Base-by-base conservation (phyloP, 2,888 invertebrate genomes). In the Melanostoma mellinum region DNA sequence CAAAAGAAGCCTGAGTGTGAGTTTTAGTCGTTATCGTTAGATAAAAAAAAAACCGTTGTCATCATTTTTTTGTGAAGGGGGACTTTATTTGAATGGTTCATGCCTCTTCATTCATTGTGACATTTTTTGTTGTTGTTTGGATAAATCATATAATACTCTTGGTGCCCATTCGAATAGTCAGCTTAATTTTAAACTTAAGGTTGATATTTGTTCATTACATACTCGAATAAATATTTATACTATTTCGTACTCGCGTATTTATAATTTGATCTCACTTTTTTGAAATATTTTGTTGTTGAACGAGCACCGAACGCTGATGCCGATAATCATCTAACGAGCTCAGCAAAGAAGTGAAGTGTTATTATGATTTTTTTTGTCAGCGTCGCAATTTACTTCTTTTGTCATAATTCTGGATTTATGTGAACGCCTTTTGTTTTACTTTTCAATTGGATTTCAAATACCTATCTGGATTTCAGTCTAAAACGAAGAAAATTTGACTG, bases 41-140 rank as follows among this genome's bases (percentile, higher is more conserved):
- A 73, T 77, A 63, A 68, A 82, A 20, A 20, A 20, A 20, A 69
- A 67, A 82, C 65, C 65, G 55, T 68, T 82, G 71, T 71, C 65
- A 44, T 63, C 72, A 55, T 55, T 56, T 40, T 63, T 67, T 67
- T 67, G 46, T 78, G 73, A 65, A 73, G 77, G 72, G 82, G 77
- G 38, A 36, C 46, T 48, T 20, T 48, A 6, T 42, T 55, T 68
- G 53, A 55, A 48, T 67, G 67, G 77, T 56, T 73, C 56, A 77
- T 61, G 67, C 32, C 69, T 69, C 73, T 74, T 63, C 68, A 52
- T 76, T 78, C 73, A 74, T 73, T 82, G 78, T 73, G 73, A 77
- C 61, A 82, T 73, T 48, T 61, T 52, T 65, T 40, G 6, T 40
- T 60, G 60, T 72, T 73, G 77, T 69, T 77, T 81, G 72, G 32